phyloP scores from a whole-genome alignment of 2,113 vertebrate genomes.

The Hirundichthys speculiger region DNA sequence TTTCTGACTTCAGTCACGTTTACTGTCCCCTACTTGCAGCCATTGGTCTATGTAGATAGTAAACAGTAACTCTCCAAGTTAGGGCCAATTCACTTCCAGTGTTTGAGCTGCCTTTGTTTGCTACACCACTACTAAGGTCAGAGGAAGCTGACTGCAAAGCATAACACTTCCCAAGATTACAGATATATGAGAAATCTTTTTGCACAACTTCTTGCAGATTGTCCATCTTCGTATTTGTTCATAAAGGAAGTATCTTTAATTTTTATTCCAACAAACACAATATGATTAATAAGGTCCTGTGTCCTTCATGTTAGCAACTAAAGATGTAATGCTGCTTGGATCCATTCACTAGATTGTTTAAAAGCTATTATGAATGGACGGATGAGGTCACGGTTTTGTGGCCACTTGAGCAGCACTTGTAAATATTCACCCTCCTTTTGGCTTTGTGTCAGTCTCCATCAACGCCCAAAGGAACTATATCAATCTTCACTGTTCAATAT shows the following conservation, averaged over 20 bases:
- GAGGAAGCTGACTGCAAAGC: slow-evolving; percentile 60
- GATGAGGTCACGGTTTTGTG: too few relatives aligned
- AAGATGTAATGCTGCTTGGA: too few relatives aligned
- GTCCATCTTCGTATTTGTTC: slow-evolving; percentile 25
- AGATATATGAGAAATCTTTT: slow-evolving; percentile 37
- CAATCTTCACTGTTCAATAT: too few relatives aligned
- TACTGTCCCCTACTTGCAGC: slow-evolving; percentile 10
- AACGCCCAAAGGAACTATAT: too few relatives aligned
- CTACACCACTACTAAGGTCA: slow-evolving; percentile 47
- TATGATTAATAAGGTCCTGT: too few relatives aligned
- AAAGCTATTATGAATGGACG: too few relatives aligned
- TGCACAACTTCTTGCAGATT: neutral
- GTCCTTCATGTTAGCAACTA: too few relatives aligned
- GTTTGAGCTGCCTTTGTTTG: slow-evolving; percentile 66
- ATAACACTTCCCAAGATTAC: slow-evolving; percentile 53
- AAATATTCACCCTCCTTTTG: too few relatives aligned
- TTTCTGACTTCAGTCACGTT: slow-evolving; percentile 73
- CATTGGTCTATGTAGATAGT: slow-evolving; percentile 53
- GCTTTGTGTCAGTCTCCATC: too few relatives aligned
- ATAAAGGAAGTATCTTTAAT: neutral
- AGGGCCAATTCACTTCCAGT: slow-evolving; percentile 69
- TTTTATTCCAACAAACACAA: too few relatives aligned
- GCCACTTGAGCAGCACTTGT: too few relatives aligned
- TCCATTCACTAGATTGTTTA: too few relatives aligned
- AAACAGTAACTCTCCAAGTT: slow-evolving; percentile 59